phyloP scores from a whole-genome alignment of 2,113 vertebrate species.

The Pterocles orientalis region DNA sequence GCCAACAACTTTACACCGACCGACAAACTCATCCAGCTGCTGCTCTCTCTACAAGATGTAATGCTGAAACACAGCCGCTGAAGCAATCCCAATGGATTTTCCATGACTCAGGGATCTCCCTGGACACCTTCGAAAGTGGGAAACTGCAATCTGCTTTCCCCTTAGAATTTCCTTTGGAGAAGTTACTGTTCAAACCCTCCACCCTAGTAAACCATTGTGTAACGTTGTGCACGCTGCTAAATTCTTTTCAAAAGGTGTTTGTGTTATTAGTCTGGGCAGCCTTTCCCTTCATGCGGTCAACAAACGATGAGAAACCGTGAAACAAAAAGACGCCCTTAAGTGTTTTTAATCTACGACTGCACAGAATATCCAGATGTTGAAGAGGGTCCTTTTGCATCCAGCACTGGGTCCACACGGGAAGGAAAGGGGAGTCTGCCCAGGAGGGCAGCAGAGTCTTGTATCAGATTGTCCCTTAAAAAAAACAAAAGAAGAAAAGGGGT shows the following conservation, averaged over 20 bases:
- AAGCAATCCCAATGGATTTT: conserved; percentile 41
- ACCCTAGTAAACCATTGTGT: conserved; percentile 26
- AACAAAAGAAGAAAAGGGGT: background rate
- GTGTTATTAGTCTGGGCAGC: background rate
- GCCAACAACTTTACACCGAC: background rate
- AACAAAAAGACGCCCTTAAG: background rate
- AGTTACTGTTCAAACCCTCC: conserved; percentile 4
- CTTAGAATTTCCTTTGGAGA: conserved; percentile 34
- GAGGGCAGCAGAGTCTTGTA: background rate
- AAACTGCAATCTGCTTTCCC: conserved; percentile 14
- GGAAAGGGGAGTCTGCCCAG: background rate
- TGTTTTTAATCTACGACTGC: background rate
- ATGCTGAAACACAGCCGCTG: conserved; percentile 36
- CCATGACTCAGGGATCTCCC: conserved; percentile 51
- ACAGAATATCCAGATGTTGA: background rate
- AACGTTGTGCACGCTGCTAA: background rate
- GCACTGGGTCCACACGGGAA: background rate
- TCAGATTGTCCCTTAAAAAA: background rate
- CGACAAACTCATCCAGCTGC: conserved; percentile 17
- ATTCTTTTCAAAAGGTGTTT: background rate
- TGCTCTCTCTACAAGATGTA: background rate
- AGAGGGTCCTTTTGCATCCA: background rate
- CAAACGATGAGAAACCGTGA: background rate
- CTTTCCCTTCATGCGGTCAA: background rate
- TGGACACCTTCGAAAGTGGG: conserved; percentile 28